Percentiles rank a stretch among this genome's conserved stretches.
phyloP scores from a whole-genome alignment of 2,888 invertebrate genomes.

The Brenthis daphne region DNA sequence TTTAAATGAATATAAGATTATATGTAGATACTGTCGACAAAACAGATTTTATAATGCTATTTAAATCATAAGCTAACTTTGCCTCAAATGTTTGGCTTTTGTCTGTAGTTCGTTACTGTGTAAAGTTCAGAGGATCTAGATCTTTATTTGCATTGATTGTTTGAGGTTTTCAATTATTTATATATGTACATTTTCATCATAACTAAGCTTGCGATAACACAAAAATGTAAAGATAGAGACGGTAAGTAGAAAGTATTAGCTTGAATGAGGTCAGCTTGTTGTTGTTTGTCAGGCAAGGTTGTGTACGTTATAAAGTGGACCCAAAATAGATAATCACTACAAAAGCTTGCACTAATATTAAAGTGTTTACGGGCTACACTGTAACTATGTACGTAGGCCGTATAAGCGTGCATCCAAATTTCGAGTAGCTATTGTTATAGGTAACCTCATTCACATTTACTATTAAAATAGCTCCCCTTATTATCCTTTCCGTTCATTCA shows the following conservation, averaged over 20 bases:
- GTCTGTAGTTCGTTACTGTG: background rate
- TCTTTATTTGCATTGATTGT: background rate
- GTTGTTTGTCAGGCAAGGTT: slow-evolving; percentile 12
- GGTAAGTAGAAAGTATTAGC: background rate
- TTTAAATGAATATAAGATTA: background rate
- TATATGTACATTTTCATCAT: background rate
- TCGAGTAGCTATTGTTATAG: slow-evolving; percentile 29
- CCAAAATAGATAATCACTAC: slow-evolving; percentile 28
- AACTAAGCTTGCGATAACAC: background rate
- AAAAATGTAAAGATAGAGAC: background rate
- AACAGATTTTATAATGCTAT: background rate
- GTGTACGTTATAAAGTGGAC: slow-evolving; percentile 15
- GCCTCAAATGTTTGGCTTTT: background rate
- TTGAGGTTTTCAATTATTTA: background rate
- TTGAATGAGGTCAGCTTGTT: slow-evolving; percentile 7
- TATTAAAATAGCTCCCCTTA: slow-evolving; percentile 12
- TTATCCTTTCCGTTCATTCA: slow-evolving; percentile 22
- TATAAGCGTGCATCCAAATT: slow-evolving; percentile 18
- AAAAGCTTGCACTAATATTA: slow-evolving; percentile 21
- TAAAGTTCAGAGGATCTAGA: background rate
- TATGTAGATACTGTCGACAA: background rate
- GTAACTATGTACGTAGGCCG: slow-evolving; percentile 18
- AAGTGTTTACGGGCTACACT: slow-evolving; percentile 10
- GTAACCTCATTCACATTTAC: slow-evolving; percentile 27
- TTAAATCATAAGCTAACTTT: background rate